Evolutionary conservation across 2,888 invertebrate species (phyloP), one percentile per base, ranked within the genome.

Genomic region (Diplolepis rosae): DNA sequence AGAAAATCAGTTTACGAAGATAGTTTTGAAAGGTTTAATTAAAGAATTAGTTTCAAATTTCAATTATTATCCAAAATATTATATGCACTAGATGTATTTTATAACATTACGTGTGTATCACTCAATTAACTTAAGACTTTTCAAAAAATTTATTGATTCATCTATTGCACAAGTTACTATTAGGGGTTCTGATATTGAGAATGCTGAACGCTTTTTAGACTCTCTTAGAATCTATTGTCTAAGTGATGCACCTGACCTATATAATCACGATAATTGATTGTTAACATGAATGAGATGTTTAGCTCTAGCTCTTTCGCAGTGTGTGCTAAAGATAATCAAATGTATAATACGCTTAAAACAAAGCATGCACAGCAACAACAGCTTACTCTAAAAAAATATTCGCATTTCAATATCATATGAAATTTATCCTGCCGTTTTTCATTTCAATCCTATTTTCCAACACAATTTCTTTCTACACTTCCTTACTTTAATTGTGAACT

Each of bases 131-230:
- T 13, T 68, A 66, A 71, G 50, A 72, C n/a, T 71, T 69, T 45
- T 42, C 73, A 73, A 74, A n/a, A 70, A 71, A 61, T 76, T 76
- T 15, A 74, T 71, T 66, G 66, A 65, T 75, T 77, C 77, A 27
- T 70, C 67, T 70, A 72, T 50, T 74, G 77, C 76, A 77, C 75
- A 79, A 80, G 77, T 77, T 77, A 69, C 79, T 78, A 77, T 79
- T 61, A 42, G 61, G 39, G 24, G 7, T 61, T 61, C 9, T 39
- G 79, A 82, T 82, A 80, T 82, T 84, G 83, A 79, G 86, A 87
- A 86, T 87, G 86, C 79, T 80, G 83, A 86, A 87, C 84, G 87
- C 84, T 85, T 56, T 56, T 85, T 81, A 83, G 82, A 79, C 70
- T 76, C 69, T 76, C 72, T 61, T 70, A 80, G 76, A 78, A 66